Evolutionary conservation across 2,888 invertebrate genomes (phyloP).

Genomic region (Miltochrista miniata): DNA sequence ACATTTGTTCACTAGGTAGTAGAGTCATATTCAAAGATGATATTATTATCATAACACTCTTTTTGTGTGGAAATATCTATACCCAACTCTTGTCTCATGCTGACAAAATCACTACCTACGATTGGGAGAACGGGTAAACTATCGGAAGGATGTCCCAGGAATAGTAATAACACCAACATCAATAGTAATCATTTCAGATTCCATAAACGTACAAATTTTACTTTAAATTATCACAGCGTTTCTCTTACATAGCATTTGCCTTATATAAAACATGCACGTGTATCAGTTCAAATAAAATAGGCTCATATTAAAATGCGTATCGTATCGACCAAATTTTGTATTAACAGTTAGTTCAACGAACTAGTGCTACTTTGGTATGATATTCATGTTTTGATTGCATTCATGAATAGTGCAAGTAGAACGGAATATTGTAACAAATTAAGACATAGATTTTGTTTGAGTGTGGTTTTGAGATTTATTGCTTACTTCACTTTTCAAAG

Average conservation of each 20-base stretch:
- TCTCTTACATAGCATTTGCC: slow-evolving; percentile 16
- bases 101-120: no score
- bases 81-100: no score
- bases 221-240: slow-evolving; percentile 10
- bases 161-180: neutral
- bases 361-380: slow-evolving; percentile 27
- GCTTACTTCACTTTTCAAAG: no score
- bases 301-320: slow-evolving; percentile 32
- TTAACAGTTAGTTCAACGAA: slow-evolving; percentile 49
- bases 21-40: no score
- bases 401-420: slow-evolving; percentile 22
- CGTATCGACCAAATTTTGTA: slow-evolving; percentile 41
- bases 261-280: slow-evolving; percentile 11
- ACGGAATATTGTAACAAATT: slow-evolving; percentile 16
- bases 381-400: slow-evolving; percentile 32
- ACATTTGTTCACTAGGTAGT: no score
- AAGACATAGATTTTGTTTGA: no score
- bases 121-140: no score
- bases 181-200: neutral
- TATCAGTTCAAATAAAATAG: slow-evolving; percentile 19
- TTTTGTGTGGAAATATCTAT: no score
- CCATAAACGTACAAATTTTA: neutral
- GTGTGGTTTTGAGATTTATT: no score
- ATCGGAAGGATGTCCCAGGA: no score
- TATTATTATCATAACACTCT: no score